Evolutionary conservation across 2,888 invertebrate species (phyloP), one percentile per base, ranked within the genome.

Genomic region (Augochlorella aurata): DNA sequence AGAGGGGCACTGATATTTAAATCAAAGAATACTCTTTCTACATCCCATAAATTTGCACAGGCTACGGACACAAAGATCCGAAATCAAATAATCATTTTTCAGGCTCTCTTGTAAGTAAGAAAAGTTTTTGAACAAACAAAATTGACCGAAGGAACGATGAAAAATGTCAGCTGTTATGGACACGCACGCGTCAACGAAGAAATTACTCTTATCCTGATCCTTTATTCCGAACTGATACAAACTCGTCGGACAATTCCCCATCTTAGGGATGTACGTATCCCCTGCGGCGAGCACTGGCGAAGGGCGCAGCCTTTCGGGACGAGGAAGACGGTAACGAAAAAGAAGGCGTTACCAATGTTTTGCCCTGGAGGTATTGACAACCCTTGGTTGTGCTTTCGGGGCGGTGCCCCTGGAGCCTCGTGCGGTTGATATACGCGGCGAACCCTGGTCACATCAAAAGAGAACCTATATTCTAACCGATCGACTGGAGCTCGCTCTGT

Each of bases 281-380:
- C 18, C 50, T 18, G 7, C 16, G 14, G 18, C 18, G 18, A 16
- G 50, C 16, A 16, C 16, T 4, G 50, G 18, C 50, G 50, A 63
- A 63, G 58, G 73, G 77, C 14, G 52, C 50, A 21, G 24, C 61
- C 47, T 61, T 44, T 7, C 38, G 69, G 68, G 38, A 7, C 38
- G 38, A 38, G 38, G 38, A 38, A 38, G 72, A 77, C 49, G 71
- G 61, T 29, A 69, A 47, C n/a, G 65, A 29, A 47, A 79, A 67
- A 78, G 81, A 61, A 84, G 84, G 84, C 84, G 84, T 83, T 83
- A 75, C 84, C 73, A 72, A 58, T 85, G 84, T 83, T 83, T 84
- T 83, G 71, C 77, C 79, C 68, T 49, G 70, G 68, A 68, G 76
- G 73, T 83, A 81, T 81, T 74, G 84, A 77, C 84, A 79, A 75